phyloP scores from a whole-genome alignment of 2,888 invertebrate genomes.

The Drosophila anomalata region DNA sequence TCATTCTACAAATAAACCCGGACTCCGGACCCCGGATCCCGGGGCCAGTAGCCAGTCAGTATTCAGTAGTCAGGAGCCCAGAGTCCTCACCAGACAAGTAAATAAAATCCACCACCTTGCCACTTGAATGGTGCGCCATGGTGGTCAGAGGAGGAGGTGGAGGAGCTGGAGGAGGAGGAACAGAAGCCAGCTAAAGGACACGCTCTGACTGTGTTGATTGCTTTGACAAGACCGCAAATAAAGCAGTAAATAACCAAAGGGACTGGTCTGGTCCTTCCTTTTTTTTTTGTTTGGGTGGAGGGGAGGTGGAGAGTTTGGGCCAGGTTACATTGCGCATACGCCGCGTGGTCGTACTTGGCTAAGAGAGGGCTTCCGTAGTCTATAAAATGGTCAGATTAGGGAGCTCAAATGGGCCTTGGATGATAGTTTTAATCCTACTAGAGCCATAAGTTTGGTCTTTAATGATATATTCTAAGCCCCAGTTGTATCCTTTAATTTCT shows the following conservation, averaged over 20 bases:
- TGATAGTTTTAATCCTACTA: too few species aligned
- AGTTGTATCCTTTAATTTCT: too few species aligned
- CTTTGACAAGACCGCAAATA: conserved; percentile 75
- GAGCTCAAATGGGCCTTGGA: background rate
- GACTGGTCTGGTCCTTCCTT: conserved; percentile 1
- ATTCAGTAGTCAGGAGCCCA: conserved; percentile 10
- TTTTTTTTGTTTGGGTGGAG: background rate
- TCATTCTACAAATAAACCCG: conserved; percentile 79
- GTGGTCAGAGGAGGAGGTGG: background rate
- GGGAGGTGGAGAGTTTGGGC: background rate
- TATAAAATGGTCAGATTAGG: background rate
- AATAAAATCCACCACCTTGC: conserved; percentile 67
- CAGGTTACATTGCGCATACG: conserved; percentile 66
- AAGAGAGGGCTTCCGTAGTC: conserved; percentile 6
- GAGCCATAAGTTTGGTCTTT: too few species aligned
- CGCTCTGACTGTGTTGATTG: conserved; percentile 63
- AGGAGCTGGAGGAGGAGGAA: background rate
- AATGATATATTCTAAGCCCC: too few species aligned
- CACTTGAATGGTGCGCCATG: background rate
- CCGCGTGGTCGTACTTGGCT: conserved; percentile 40
- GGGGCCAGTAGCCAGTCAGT: conserved; percentile 25
- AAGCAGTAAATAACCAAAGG: conserved; percentile 65
- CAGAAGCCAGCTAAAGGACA: conserved; percentile 28
- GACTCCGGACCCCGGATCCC: background rate
- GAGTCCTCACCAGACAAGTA: conserved; percentile 51